Conservation (phyloP, 2,888 invertebrate genomes). For the Baccha elongata region DNA sequence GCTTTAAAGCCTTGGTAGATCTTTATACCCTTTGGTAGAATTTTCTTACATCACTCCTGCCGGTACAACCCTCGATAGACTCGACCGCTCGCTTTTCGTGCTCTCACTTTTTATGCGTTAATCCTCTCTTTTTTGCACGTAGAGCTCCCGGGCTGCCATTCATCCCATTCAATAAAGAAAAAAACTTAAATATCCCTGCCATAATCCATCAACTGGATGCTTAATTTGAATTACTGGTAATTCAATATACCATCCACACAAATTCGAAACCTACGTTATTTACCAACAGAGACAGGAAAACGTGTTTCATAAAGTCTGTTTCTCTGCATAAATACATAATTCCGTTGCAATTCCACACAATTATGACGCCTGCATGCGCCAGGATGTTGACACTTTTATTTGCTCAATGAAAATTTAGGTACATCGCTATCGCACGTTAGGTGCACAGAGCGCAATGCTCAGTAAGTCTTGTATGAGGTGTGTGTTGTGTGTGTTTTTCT, state of each 20-base stretch:
- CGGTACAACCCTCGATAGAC: no score
- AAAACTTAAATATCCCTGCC: neutral
- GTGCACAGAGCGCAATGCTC: neutral
- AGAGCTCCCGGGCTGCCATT: no score
- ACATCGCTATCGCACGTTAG: no score
- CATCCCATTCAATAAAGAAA: no score
- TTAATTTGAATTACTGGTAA: slow-evolving; percentile 19
- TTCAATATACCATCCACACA: slow-evolving; percentile 4
- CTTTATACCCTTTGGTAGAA: no score
- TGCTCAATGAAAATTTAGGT: slow-evolving; percentile 50
- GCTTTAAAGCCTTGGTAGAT: no score
- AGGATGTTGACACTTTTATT: slow-evolving; percentile 55
- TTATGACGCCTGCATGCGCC: slow-evolving; percentile 9
- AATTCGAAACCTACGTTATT: neutral
- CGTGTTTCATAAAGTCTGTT: neutral
- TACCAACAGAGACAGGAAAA: neutral
- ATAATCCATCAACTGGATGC: neutral
- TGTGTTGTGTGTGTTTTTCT: neutral
- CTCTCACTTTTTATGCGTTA: no score
- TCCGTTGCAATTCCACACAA: slow-evolving; percentile 12
- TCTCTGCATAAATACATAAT: slow-evolving; percentile 1
- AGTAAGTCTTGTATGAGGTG: no score
- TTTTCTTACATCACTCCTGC: no score
- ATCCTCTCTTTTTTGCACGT: no score
- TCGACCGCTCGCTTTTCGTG: no score